phyloP scores from a whole-genome alignment of 2,113 vertebrate genomes.

The Gila orcuttii region DNA sequence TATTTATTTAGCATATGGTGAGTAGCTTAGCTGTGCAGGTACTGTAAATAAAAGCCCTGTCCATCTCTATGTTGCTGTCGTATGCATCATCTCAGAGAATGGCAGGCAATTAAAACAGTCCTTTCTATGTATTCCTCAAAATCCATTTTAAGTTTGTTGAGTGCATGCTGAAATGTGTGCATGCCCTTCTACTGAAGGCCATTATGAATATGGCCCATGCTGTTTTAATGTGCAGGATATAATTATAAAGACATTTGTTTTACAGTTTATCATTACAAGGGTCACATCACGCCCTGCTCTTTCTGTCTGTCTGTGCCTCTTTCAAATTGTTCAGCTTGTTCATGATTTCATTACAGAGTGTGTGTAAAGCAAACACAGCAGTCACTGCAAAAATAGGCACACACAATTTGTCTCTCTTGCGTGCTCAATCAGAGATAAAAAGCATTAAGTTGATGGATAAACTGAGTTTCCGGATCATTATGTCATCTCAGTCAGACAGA shows the following conservation, averaged over 20 bases:
- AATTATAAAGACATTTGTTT: background rate
- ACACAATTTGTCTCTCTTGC: background rate
- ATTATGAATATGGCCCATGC: slow-evolving; percentile 16
- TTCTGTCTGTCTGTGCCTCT: background rate
- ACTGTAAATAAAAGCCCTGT: background rate
- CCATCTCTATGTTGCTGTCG: background rate
- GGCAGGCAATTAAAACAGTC: background rate
- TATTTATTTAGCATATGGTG: background rate
- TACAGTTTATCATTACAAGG: background rate
- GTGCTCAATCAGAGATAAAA: slow-evolving; percentile 12
- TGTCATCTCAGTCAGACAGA: slow-evolving; percentile 22
- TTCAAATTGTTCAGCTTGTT: background rate
- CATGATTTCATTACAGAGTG: background rate
- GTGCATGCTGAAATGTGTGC: background rate
- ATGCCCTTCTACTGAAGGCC: background rate
- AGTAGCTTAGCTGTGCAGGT: background rate
- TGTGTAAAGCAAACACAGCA: slow-evolving; percentile 17
- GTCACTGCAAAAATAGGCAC: background rate
- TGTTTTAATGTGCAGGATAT: slow-evolving; percentile 17
- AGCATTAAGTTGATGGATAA: slow-evolving; percentile 15
- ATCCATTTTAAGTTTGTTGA: background rate
- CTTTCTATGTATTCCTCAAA: background rate
- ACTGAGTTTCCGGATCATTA: slow-evolving; percentile 42
- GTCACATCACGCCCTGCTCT: background rate
- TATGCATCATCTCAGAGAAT: background rate